phyloP scores from a whole-genome alignment of 2,113 vertebrate species.

The Petromus typicus region DNA sequence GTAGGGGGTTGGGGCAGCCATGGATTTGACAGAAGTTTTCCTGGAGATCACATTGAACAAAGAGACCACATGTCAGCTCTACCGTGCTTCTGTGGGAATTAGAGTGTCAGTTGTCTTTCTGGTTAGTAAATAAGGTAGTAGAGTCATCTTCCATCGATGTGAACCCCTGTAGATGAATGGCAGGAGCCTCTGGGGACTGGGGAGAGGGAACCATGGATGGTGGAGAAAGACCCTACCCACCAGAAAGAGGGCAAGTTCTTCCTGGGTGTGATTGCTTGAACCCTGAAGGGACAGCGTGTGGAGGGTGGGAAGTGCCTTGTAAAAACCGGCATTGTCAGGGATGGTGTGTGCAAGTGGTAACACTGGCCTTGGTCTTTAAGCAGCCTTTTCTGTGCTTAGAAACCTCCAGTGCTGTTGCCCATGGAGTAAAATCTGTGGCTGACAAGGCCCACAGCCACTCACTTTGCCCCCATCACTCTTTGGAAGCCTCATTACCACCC shows the following conservation, averaged over 20 bases:
- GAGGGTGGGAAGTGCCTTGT: too few species aligned
- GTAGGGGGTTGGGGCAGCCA: not conserved
- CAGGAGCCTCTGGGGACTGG: too few species aligned
- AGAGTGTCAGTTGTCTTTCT: too few species aligned
- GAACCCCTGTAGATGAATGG: not conserved
- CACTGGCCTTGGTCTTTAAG: rapidly evolving
- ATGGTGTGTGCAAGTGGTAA: rapidly evolving
- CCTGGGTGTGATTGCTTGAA: too few species aligned
- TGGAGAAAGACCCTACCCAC: too few species aligned
- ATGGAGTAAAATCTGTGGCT: not conserved
- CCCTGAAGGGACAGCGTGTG: too few species aligned
- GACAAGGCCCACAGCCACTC: rapidly evolving
- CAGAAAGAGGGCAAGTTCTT: too few species aligned
- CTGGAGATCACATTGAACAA: not conserved
- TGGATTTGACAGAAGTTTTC: not conserved
- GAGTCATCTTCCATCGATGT: rapidly evolving
- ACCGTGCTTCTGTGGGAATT: not conserved
- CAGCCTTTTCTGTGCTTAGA: too few species aligned
- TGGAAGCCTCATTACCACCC: not conserved
- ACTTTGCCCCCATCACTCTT: too few species aligned
- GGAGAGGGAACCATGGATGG: too few species aligned
- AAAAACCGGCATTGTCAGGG: too few species aligned
- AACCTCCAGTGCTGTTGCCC: rapidly evolving
- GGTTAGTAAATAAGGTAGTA: not conserved
- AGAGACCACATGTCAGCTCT: not conserved